Conservation (phyloP, 1,140 invertebrate genomes). For the Anoplolepis gracilipes region DNA sequence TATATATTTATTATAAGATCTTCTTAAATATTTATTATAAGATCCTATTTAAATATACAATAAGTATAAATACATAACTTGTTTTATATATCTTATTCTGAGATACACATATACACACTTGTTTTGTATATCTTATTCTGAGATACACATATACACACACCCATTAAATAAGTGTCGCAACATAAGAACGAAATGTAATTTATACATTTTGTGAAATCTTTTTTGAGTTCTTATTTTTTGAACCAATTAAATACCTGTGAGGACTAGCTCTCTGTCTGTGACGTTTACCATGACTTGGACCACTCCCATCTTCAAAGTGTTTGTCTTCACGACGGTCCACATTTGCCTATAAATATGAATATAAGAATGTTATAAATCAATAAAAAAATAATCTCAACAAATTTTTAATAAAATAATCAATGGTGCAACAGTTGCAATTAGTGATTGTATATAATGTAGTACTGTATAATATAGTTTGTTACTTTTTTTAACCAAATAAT, state of each 20-base stretch:
- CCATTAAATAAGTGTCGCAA: not conserved
- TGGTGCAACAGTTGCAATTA: not conserved
- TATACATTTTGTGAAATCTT: not conserved
- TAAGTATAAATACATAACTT: not conserved
- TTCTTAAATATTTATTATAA: no score
- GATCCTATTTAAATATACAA: constrained; percentile 32
- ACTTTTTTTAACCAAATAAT: not conserved
- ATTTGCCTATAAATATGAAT: constrained; percentile 69
- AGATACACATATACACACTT: no score
- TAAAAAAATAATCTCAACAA: constrained; percentile 17
- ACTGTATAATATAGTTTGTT: not conserved
- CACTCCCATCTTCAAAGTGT: constrained; percentile 85
- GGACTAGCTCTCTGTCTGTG: constrained; percentile 87
- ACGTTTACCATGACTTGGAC: constrained; percentile 87
- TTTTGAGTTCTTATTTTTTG: not conserved
- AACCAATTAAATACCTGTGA: constrained; percentile 81
- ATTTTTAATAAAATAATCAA: not conserved
- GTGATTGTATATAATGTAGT: not conserved
- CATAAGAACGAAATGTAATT: not conserved
- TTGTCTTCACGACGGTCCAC: constrained; percentile 86
- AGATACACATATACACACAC: no score
- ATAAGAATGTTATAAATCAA: constrained; percentile 7
- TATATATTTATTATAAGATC: no score
- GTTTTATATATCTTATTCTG: constrained; percentile 5
- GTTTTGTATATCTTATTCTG: constrained; percentile 3